A percentile compares a stretch with the other conserved stretches of the same genome.
Conservation (phyloP, 2,113 vertebrate genomes). For the Chaetodon trifascialis region DNA sequence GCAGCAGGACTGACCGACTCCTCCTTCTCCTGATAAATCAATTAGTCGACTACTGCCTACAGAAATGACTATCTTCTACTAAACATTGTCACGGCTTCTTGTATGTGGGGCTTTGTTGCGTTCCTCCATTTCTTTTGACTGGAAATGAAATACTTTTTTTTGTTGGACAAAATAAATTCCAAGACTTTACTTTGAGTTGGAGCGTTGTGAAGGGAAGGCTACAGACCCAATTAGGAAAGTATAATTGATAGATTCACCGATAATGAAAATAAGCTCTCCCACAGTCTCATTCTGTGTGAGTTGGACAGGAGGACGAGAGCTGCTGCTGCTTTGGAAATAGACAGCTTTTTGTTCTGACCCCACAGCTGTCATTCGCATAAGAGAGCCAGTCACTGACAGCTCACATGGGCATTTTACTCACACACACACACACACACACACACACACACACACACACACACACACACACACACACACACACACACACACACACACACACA, state of each 20-base stretch:
- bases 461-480: conserved; percentile 21
- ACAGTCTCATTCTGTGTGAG: conserved; percentile 18
- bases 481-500: conserved; percentile 11
- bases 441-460: conserved; percentile 20
- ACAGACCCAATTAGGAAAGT: background rate
- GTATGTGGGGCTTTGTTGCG: background rate
- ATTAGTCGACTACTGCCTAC: background rate
- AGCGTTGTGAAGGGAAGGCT: background rate
- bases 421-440: conserved; percentile 16
- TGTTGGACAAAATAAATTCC: background rate
- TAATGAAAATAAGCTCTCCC: conserved; percentile 20
- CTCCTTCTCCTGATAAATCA: conserved; percentile 18
- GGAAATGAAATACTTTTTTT: background rate
- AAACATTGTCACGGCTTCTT: background rate
- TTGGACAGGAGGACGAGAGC: conserved; percentile 4
- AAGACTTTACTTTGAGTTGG: background rate
- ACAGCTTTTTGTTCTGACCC: conserved; percentile 80
- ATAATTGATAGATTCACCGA: background rate
- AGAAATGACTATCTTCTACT: background rate
- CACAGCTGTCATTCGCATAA: conserved; percentile 82
- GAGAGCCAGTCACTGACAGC: conserved; percentile 68
- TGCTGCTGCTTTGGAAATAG: conserved; percentile 71
- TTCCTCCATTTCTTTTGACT: background rate
- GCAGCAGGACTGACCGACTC: conserved; percentile 14
- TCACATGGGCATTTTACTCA: conserved; percentile 58